Evolutionary conservation across 1,140 invertebrate genomes (phyloP).

Genomic region (Drosophila grimshawi): DNA sequence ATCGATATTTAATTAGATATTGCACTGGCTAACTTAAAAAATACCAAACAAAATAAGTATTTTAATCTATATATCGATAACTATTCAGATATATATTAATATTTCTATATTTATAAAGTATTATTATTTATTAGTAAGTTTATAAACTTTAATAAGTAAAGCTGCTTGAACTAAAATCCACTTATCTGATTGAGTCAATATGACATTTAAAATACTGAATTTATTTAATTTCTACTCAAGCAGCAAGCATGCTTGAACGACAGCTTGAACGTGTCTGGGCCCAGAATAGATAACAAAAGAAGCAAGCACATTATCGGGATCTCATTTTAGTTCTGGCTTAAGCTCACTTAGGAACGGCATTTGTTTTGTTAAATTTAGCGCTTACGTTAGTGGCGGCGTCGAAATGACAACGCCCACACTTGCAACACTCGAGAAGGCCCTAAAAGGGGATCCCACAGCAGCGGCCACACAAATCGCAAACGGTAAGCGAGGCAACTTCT

Average conservation of each 20-base stretch:
- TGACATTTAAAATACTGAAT: not conserved
- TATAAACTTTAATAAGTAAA: too few relatives aligned
- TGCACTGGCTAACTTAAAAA: not conserved
- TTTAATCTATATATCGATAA: too few relatives aligned
- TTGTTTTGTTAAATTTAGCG: conserved; percentile 67
- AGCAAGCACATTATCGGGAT: conserved; percentile 2
- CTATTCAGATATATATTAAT: too few relatives aligned
- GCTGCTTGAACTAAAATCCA: too few relatives aligned
- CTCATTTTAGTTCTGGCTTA: conserved; percentile 54
- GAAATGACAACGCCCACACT: conserved; percentile 75
- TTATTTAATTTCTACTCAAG: not conserved
- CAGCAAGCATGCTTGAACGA: not conserved
- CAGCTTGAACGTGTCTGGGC: conserved; percentile 9
- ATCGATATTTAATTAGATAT: conserved; percentile 16
- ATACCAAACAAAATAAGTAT: not conserved
- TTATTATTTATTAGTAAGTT: too few relatives aligned
- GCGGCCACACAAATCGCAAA: conserved; percentile 65
- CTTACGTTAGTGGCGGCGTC: conserved; percentile 55
- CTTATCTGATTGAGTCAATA: not conserved
- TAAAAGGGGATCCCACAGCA: conserved; percentile 65
- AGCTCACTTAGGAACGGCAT: conserved; percentile 48
- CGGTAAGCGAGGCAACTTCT: conserved; percentile 36
- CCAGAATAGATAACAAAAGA: conserved; percentile 20
- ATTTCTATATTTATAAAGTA: too few relatives aligned
- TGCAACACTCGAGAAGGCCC: conserved; percentile 65